These are phyloP conservation scores for Chrysocyon brachyurus DNA, from an alignment of 2,797 vertebrate genomes.

Conservation along the genomic window DNA sequence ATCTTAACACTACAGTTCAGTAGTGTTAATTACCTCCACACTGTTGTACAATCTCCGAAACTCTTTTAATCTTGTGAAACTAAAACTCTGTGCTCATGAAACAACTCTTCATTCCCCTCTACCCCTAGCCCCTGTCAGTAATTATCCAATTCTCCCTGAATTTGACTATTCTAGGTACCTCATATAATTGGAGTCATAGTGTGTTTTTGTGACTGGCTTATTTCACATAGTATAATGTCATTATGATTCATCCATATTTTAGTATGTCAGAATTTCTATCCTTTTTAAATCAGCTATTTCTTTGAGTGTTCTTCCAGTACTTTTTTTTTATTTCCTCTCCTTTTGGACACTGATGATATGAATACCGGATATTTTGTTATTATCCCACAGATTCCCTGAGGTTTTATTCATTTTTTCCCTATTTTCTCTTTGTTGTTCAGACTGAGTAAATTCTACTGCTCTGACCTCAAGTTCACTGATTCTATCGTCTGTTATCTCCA, in stretches of 20 bases:
- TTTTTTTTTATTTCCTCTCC: background rate
- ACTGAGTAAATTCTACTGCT: slow-evolving; percentile 41
- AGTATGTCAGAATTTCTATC: slow-evolving; percentile 23
- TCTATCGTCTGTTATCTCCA: slow-evolving; percentile 55
- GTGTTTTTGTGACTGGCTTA: background rate
- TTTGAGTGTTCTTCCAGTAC: background rate
- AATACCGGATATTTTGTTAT: slow-evolving; percentile 40
- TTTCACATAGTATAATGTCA: slow-evolving; percentile 48
- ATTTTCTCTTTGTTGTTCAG: slow-evolving; percentile 28
- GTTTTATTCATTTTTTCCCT: slow-evolving; percentile 2
- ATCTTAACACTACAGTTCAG: background rate
- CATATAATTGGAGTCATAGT: background rate
- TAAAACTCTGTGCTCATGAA: background rate
- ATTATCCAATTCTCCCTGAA: slow-evolving; percentile 12
- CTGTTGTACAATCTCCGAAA: background rate
- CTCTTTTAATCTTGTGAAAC: slow-evolving; percentile 26
- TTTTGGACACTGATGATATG: slow-evolving; percentile 40
- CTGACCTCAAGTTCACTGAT: slow-evolving; percentile 48
- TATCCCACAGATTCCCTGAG: background rate
- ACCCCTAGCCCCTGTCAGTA: background rate
- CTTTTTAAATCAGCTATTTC: slow-evolving; percentile 29
- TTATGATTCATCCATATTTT: background rate
- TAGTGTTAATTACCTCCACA: background rate
- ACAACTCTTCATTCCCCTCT: background rate
- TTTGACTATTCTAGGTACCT: background rate